These are phyloP conservation scores for Cariama cristata DNA, from an alignment of 2,113 vertebrate genomes.

Conservation along the genomic window DNA sequence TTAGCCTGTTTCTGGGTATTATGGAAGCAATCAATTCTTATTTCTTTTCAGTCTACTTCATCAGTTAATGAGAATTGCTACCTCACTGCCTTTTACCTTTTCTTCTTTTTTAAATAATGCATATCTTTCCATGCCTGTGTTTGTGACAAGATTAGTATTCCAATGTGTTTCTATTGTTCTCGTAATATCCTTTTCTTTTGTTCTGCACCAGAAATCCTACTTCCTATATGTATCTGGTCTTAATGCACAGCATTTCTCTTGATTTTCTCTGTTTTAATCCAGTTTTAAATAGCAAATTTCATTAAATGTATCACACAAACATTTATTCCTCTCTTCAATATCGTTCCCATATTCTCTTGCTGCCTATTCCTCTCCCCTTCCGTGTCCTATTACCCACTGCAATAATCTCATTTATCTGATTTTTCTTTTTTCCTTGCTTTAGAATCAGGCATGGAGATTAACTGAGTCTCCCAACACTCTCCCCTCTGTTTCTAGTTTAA, in stretches of 20 bases:
- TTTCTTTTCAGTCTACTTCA: slow-evolving; percentile 55
- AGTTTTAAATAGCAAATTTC: slow-evolving; percentile 60
- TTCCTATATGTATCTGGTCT: slow-evolving; percentile 34
- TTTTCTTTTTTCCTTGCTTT: background rate
- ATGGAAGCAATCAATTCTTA: slow-evolving; percentile 44
- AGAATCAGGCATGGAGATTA: background rate
- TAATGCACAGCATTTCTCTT: slow-evolving; percentile 51
- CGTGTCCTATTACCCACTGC: slow-evolving; percentile 37
- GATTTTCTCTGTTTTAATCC: slow-evolving; percentile 64
- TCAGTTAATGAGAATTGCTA: slow-evolving; percentile 49
- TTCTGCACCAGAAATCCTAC: slow-evolving; percentile 32
- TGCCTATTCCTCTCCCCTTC: slow-evolving; percentile 50
- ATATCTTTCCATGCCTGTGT: slow-evolving; percentile 13
- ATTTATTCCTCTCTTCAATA: slow-evolving; percentile 38
- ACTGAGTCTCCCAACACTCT: background rate
- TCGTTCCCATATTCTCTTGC: slow-evolving; percentile 54
- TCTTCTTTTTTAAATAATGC: slow-evolving; percentile 33
- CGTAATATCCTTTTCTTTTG: slow-evolving; percentile 39
- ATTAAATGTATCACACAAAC: slow-evolving; percentile 49
- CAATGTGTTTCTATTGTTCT: slow-evolving; percentile 14
- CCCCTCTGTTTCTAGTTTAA: background rate
- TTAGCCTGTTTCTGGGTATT: background rate
- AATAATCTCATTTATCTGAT: slow-evolving; percentile 42
- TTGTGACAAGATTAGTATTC: slow-evolving; percentile 25
- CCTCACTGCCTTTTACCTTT: slow-evolving; percentile 45